Evolutionary conservation across 2,113 vertebrate genomes (phyloP).

Genomic region (Ceyx margarethae): DNA sequence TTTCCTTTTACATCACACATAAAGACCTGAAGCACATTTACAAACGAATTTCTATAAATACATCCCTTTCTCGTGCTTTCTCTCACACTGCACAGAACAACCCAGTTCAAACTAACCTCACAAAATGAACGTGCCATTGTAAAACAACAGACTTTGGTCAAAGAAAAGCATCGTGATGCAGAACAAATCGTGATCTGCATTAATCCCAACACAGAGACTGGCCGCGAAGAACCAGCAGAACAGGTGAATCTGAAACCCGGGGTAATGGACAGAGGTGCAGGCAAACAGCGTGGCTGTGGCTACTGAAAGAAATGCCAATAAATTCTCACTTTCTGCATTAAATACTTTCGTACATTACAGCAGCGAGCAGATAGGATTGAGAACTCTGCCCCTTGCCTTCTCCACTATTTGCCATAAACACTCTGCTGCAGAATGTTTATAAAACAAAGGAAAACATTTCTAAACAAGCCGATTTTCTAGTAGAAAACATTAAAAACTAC

Average conservation of each 20-base stretch:
- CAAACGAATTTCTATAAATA: neutral
- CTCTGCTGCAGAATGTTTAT: conserved; percentile 15
- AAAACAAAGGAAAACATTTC: conserved; percentile 45
- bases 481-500: neutral
- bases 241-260: neutral
- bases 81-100: neutral
- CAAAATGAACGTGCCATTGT: neutral
- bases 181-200: neutral
- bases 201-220: neutral
- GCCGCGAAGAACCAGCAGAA: neutral
- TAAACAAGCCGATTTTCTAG: neutral
- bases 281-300: neutral
- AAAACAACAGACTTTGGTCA: neutral
- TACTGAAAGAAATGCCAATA: neutral
- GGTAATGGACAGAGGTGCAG: neutral
- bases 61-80: neutral
- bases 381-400: neutral
- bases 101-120: neutral
- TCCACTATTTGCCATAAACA: neutral
- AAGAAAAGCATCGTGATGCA: neutral
- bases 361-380: neutral
- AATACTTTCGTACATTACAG: neutral
- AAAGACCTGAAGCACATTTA: neutral
- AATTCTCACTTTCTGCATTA: neutral
- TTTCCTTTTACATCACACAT: neutral